Percentiles rank a stretch among this genome's conserved stretches.
phyloP scores from a whole-genome alignment of 2,113 vertebrate species.

The Clarias batrachus region DNA sequence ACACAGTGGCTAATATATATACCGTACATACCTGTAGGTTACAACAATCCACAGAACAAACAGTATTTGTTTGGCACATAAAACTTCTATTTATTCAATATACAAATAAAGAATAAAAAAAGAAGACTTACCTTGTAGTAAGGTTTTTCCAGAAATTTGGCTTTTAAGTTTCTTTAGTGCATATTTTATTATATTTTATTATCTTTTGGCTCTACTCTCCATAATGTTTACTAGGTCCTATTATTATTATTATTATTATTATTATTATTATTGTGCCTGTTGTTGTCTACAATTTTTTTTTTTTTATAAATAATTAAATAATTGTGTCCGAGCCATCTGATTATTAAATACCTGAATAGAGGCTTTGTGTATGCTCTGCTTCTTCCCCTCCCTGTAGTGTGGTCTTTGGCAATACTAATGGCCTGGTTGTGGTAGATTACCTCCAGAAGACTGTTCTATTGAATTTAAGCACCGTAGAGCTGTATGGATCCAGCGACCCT shows the following conservation, averaged over 20 bases:
- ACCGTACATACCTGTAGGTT: neutral
- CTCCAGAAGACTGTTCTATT: constrained; percentile 94
- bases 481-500: constrained; percentile 93
- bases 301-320: neutral
- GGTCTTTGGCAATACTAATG: constrained; percentile 97
- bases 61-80: neutral
- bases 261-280: neutral
- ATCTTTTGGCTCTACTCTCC: too few species aligned
- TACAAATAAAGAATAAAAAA: neutral
- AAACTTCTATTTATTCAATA: neutral
- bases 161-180: neutral
- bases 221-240: neutral
- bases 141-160: neutral
- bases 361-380: neutral
- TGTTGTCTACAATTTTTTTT: too few species aligned
- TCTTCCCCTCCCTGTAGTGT: constrained; percentile 68
- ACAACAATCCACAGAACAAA: neutral
- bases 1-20: neutral
- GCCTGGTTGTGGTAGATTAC: constrained; percentile 96
- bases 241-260: neutral
- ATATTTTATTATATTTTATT: neutral
- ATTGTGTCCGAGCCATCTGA: neutral
- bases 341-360: neutral
- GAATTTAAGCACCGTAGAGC: constrained; percentile 88
- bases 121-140: neutral